Conservation (phyloP, 1,140 invertebrate species). For the Plodia interpunctella region DNA sequence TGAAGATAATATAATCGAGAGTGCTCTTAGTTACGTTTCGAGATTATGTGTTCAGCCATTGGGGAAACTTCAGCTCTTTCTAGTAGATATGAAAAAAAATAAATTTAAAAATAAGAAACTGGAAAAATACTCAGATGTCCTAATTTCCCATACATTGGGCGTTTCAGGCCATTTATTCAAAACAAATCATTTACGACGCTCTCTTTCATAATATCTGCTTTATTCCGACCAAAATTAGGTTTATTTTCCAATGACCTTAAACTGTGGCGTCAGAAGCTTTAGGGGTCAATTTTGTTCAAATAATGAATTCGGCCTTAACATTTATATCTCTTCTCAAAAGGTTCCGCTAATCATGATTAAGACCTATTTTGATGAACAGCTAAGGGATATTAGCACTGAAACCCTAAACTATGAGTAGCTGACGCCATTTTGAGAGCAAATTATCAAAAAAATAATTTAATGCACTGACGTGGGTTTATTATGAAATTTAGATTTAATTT, state of each 20-base stretch:
- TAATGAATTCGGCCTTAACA: slow-evolving; percentile 35
- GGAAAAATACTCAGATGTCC: too few species aligned
- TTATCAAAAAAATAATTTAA: too few species aligned
- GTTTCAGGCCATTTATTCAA: slow-evolving; percentile 41
- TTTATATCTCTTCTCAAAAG: slow-evolving; percentile 20
- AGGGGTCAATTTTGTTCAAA: slow-evolving; percentile 35
- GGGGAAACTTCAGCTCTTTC: too few species aligned
- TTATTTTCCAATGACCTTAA: slow-evolving; percentile 13
- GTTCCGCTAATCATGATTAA: slow-evolving; percentile 7
- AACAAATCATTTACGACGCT: slow-evolving; percentile 34
- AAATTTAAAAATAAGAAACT: too few species aligned
- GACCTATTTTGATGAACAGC: background rate
- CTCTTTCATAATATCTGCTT: slow-evolving; percentile 13
- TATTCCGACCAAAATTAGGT: slow-evolving; percentile 16
- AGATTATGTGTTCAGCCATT: too few species aligned
- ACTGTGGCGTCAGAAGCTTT: slow-evolving; percentile 13
- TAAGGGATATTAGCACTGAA: too few species aligned
- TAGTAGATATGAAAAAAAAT: too few species aligned
- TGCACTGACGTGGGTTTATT: too few species aligned
- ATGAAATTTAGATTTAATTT: too few species aligned
- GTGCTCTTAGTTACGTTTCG: too few species aligned
- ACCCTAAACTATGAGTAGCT: too few species aligned
- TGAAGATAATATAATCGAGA: too few species aligned
- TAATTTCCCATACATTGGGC: slow-evolving; percentile 16
- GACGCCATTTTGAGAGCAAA: background rate